Conservation (phyloP, 2,888 invertebrate species). For the Hedychridium roseum region DNA sequence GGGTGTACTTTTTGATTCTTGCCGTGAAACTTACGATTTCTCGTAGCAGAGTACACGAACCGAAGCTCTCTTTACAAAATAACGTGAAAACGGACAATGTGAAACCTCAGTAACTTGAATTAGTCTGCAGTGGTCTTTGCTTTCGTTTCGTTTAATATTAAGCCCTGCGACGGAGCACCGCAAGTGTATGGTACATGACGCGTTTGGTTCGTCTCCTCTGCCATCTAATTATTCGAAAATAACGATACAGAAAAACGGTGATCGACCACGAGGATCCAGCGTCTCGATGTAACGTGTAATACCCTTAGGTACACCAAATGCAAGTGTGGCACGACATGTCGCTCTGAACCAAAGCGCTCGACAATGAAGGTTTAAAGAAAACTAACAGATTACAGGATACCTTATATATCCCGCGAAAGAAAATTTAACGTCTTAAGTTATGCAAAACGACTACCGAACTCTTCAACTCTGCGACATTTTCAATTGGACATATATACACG, state of each 20-base stretch:
- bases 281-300: constrained; percentile 12
- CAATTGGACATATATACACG: constrained; percentile 61
- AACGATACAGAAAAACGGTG: constrained; percentile 3
- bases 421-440: background rate
- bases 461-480: too few relatives aligned
- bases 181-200: constrained; percentile 1
- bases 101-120: too few relatives aligned
- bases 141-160: too few relatives aligned
- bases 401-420: background rate
- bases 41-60: too few relatives aligned
- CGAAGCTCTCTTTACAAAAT: too few relatives aligned
- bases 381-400: background rate
- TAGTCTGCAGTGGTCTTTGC: too few relatives aligned
- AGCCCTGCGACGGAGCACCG: too few relatives aligned
- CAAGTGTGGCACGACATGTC: constrained; percentile 19
- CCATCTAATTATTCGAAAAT: background rate
- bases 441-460: too few relatives aligned
- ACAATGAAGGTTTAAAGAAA: background rate
- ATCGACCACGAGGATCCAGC: constrained; percentile 10
- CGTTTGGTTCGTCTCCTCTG: background rate
- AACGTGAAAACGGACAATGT: too few relatives aligned
- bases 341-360: background rate
- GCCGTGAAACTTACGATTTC: too few relatives aligned
- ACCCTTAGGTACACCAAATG: constrained; percentile 27
- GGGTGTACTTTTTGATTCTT: too few relatives aligned